Conservation (phyloP, 2,113 vertebrate genomes). For the Lycaon pictus region DNA sequence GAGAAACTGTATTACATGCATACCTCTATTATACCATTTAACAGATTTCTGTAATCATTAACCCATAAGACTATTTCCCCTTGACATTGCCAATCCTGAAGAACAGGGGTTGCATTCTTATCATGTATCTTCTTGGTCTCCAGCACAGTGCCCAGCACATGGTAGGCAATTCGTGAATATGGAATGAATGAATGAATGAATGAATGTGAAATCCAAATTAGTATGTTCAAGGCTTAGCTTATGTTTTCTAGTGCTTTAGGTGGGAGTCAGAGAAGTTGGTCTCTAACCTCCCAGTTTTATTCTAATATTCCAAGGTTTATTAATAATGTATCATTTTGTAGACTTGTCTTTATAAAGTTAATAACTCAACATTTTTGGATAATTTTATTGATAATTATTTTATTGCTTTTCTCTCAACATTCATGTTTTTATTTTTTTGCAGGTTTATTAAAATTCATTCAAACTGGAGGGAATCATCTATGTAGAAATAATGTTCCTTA, state of each 20-base stretch:
- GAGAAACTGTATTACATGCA: background rate
- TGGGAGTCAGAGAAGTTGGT: background rate
- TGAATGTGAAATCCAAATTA: background rate
- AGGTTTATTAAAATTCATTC: slow-evolving; percentile 25
- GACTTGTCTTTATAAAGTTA: background rate
- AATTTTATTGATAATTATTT: slow-evolving; percentile 41
- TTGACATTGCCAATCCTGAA: background rate
- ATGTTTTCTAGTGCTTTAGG: background rate
- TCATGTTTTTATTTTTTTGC: background rate
- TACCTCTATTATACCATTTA: background rate
- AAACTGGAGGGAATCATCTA: background rate
- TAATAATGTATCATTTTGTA: background rate
- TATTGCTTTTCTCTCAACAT: background rate
- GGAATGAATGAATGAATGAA: background rate
- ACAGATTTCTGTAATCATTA: background rate
- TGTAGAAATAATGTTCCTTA: background rate
- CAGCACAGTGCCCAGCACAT: background rate
- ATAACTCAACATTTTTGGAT: background rate
- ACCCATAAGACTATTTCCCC: background rate
- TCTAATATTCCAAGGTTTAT: background rate
- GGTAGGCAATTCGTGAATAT: background rate
- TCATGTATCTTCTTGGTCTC: background rate
- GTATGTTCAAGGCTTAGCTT: background rate
- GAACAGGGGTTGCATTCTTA: background rate
- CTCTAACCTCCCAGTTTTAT: background rate